These are phyloP conservation scores for Paralvinella palmiformis DNA, from an alignment of 1,140 invertebrate genomes.

Conservation along the genomic window DNA sequence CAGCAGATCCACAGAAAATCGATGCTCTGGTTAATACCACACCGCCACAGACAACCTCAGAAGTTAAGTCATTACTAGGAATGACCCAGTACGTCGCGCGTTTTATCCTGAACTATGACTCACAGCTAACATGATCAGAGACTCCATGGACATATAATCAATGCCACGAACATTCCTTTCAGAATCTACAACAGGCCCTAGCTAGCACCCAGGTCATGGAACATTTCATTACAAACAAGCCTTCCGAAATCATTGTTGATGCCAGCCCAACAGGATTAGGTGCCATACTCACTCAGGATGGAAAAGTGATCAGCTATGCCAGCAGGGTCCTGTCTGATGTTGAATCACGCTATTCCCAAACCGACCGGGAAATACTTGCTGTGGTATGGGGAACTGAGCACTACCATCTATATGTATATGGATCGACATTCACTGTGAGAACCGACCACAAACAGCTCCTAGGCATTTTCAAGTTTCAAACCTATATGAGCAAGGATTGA, in stretches of 20 bases:
- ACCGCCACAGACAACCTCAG: not conserved
- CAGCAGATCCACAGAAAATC: slow-evolving; percentile 5
- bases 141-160: not conserved
- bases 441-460: slow-evolving; percentile 24
- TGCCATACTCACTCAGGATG: no score
- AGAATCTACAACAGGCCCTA: slow-evolving; percentile 1
- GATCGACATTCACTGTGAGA: slow-evolving; percentile 13
- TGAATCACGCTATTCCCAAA: slow-evolving; percentile 18
- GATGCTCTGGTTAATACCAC: not conserved
- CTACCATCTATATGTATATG: slow-evolving; percentile 21
- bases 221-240: no score
- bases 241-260: not conserved
- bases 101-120: no score
- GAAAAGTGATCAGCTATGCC: no score
- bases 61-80: not conserved
- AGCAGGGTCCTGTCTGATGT: no score
- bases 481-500: slow-evolving; percentile 18
- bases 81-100: not conserved
- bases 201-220: not conserved
- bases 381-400: slow-evolving; percentile 20
- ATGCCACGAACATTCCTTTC: not conserved
- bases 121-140: no score
- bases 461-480: slow-evolving; percentile 6
- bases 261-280: no score
- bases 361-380: slow-evolving; percentile 22